These are phyloP conservation scores for Agelaius tricolor DNA, from an alignment of 2,113 vertebrate species.

Conservation along the genomic window DNA sequence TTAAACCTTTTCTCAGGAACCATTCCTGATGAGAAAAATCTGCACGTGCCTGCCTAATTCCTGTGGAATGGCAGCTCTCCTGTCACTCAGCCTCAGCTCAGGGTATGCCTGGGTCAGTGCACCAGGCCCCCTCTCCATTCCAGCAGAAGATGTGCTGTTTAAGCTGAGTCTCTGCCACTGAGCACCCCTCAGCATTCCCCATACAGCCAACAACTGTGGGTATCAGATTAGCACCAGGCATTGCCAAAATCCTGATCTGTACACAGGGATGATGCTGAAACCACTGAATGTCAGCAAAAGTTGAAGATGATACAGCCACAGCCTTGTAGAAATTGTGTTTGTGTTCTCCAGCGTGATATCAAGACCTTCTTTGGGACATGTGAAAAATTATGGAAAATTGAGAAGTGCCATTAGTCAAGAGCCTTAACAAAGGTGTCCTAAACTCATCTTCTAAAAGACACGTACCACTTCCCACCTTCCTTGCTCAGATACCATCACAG, in stretches of 20 bases:
- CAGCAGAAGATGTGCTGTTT: not conserved
- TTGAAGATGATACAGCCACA: not conserved
- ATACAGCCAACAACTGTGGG: rapidly evolving
- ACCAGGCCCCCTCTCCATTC: not conserved
- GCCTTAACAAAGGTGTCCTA: not conserved
- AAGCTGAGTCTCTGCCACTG: not conserved
- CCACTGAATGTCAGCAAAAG: not conserved
- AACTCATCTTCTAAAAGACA: not conserved
- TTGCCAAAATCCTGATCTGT: not conserved
- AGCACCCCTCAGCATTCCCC: not conserved
- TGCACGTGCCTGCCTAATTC: not conserved
- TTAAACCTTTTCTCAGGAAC: not conserved
- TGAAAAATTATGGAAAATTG: not conserved
- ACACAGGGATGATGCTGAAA: not conserved
- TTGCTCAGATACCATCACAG: not conserved
- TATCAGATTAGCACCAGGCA: not conserved
- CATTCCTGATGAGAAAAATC: not conserved
- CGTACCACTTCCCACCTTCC: rapidly evolving
- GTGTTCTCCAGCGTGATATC: not conserved
- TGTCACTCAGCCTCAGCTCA: not conserved
- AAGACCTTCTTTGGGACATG: not conserved
- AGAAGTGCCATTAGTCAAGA: not conserved
- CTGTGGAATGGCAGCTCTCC: not conserved
- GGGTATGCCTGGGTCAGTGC: not conserved
- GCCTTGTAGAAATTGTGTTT: not conserved